A percentile compares a stretch with the other conserved stretches of the same genome.
These are phyloP conservation scores for Rhopalosiphum padi DNA, from an alignment of 1,140 invertebrate species.

Conservation along the genomic window DNA sequence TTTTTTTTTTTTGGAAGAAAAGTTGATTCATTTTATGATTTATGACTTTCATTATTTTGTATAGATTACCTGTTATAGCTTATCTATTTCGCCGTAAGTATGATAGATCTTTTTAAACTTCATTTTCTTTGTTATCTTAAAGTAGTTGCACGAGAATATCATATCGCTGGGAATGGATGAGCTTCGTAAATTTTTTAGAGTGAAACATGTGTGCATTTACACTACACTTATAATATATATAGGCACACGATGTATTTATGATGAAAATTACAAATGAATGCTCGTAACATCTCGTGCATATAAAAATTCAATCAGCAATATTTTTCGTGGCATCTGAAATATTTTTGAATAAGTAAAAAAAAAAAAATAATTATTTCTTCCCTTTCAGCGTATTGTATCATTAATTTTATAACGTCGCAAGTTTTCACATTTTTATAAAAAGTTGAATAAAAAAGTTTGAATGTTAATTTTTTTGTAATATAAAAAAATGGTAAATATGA, in stretches of 20 bases:
- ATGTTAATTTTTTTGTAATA: neutral
- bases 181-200: neutral
- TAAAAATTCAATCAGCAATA: neutral
- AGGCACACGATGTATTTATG: neutral
- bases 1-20: neutral
- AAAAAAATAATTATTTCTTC: neutral
- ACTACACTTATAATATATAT: neutral
- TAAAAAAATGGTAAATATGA: neutral
- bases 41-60: conserved; percentile 23
- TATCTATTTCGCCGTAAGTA: neutral
- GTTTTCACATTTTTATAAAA: neutral
- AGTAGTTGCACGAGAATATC: neutral
- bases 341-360: neutral
- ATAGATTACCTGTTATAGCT: neutral
- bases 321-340: neutral
- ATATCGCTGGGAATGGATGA: neutral
- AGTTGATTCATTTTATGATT: conserved; percentile 14
- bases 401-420: neutral
- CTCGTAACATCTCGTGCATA: neutral
- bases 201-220: neutral
- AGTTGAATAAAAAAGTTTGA: neutral
- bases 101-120: conserved; percentile 21
- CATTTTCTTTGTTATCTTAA: neutral
- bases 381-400: neutral
- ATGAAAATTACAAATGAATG: neutral